Conservation (phyloP, 2,888 invertebrate species). For the Dascillus cervinus region DNA sequence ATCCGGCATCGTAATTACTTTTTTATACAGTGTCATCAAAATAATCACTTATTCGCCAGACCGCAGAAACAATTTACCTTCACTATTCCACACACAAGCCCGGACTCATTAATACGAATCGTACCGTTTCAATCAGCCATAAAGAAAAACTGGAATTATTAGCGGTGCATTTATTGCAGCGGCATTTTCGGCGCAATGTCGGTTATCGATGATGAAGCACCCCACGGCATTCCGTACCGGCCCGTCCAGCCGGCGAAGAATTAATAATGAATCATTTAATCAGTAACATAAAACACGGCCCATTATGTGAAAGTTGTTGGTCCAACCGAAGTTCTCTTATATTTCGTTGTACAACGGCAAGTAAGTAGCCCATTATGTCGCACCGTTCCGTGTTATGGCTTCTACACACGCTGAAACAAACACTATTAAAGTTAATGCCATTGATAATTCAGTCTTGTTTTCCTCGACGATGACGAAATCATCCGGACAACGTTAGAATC, state of each 20-base stretch:
- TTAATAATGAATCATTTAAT: constrained; percentile 24
- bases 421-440: constrained; percentile 19
- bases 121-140: constrained; percentile 12
- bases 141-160: constrained; percentile 18
- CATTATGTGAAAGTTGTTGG: constrained; percentile 17
- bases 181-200: constrained; percentile 20
- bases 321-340: constrained; percentile 11
- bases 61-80: no score
- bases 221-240: constrained; percentile 18
- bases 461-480: constrained; percentile 5
- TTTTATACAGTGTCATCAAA: no score
- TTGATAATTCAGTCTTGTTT: constrained; percentile 16
- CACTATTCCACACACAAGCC: no score
- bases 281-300: constrained; percentile 21
- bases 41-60: no score
- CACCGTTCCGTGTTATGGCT: constrained; percentile 9
- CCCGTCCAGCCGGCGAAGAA: constrained; percentile 18
- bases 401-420: constrained; percentile 9
- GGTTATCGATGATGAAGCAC: constrained; percentile 23
- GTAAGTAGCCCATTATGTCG: constrained; percentile 13
- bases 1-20: no score
- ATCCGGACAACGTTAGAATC: no score
- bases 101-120: no score
- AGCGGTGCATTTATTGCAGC: constrained; percentile 16
- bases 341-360: constrained; percentile 9